Percentiles rank a stretch among this genome's conserved stretches.
Evolutionary conservation across 2,113 vertebrate species (phyloP).

Genomic region (Catagonus wagneri): DNA sequence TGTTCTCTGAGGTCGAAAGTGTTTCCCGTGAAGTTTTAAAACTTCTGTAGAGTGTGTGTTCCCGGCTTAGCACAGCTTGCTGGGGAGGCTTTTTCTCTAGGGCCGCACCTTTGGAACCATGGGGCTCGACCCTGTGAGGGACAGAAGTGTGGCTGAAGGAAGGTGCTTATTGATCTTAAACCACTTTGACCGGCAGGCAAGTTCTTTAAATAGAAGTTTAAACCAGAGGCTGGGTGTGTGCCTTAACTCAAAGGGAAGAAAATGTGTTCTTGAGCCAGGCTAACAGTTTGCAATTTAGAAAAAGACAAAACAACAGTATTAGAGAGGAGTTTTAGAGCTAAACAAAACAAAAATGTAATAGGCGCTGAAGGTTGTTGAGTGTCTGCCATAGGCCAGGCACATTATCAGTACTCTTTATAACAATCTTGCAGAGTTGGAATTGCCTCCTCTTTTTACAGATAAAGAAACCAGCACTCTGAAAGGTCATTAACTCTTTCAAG

Average conservation of each 20-base stretch:
- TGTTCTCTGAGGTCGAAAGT: constrained; percentile 25
- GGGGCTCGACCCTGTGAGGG: background rate
- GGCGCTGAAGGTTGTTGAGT: background rate
- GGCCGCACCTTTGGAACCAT: background rate
- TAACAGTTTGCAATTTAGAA: background rate
- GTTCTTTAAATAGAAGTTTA: constrained; percentile 70
- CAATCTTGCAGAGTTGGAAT: background rate
- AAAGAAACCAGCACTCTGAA: constrained; percentile 30
- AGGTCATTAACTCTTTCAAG: constrained; percentile 29
- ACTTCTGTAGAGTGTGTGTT: background rate
- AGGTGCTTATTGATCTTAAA: constrained; percentile 8
- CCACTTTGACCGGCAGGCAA: background rate
- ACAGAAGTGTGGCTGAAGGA: constrained; percentile 21
- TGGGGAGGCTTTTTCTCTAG: background rate
- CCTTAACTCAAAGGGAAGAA: constrained; percentile 41
- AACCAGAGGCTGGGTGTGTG: background rate
- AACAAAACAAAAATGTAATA: constrained; percentile 2
- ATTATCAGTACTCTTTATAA: background rate
- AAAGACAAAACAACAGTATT: background rate
- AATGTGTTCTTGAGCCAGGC: constrained; percentile 38
- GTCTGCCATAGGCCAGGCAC: background rate
- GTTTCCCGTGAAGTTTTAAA: background rate
- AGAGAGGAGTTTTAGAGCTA: constrained; percentile 8
- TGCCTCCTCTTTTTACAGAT: constrained; percentile 48
- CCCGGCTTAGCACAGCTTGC: background rate